These are phyloP conservation scores for Pseudochirops corinnae DNA, from an alignment of 2,797 vertebrate species.

Conservation along the genomic window DNA sequence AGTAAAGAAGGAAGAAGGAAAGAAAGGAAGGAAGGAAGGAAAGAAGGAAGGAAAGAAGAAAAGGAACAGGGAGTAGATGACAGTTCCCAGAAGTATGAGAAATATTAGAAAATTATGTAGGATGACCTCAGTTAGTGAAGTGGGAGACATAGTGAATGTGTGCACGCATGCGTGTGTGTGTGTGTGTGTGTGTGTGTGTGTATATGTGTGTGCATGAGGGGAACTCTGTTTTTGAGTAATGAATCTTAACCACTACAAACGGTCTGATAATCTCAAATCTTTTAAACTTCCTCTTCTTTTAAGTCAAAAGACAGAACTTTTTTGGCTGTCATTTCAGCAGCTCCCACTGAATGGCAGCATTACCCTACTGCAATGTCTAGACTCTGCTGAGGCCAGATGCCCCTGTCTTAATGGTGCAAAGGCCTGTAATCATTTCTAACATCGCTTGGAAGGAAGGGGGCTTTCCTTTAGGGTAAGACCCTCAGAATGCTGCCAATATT, in stretches of 20 bases:
- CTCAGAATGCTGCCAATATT: conserved; percentile 49
- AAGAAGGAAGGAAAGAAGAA: background rate
- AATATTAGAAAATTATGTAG: background rate
- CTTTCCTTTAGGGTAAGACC: conserved; percentile 36
- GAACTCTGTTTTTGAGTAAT: background rate
- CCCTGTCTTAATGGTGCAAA: background rate
- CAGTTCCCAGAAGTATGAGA: background rate
- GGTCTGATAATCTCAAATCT: background rate
- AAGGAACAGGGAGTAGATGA: background rate
- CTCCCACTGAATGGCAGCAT: conserved; percentile 78
- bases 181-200: background rate
- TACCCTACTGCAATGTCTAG: background rate
- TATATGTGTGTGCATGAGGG: background rate
- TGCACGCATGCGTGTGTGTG: background rate
- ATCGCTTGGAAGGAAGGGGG: conserved; percentile 13
- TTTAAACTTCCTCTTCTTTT: background rate
- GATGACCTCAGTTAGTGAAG: background rate
- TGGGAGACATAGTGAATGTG: background rate
- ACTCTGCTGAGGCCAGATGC: rapidly evolving
- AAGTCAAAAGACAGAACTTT: background rate
- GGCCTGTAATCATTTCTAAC: background rate
- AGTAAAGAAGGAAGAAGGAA: background rate
- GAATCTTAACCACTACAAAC: background rate
- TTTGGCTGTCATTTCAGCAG: conserved; percentile 40
- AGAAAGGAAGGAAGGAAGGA: background rate